Base-by-base conservation (phyloP, 2,888 invertebrate genomes). In the Bombyx huttoni region DNA sequence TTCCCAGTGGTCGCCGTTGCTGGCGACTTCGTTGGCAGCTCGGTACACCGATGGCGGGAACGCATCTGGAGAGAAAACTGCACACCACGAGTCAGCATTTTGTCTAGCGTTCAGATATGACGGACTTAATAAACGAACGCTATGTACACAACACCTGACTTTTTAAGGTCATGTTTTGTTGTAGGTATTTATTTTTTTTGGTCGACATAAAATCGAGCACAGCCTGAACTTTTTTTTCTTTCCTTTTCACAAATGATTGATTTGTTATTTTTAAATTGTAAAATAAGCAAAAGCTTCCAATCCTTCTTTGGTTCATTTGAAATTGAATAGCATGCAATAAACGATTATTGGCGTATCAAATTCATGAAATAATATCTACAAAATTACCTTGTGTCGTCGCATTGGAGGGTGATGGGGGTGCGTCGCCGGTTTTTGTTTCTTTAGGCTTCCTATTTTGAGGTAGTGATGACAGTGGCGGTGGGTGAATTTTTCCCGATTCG, bases 1-100 rank as follows among this genome's bases (percentile, higher is more conserved):
- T 90, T 91, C 91, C 89, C 90, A 91, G 78, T 89, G 90, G 88
- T 91, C 91, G 71, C 91, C 91, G 82, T 90, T 90, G 82, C 85
- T 79, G 75, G 91, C 91, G 72, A 91, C 91, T 75, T 91, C 90
- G 76, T 81, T 81, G 73, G 91, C 90, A 68, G 90, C 89, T 64
- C 86, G 90, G 58, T 68, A 89, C 59, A 81, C 80, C 49, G 80
- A 61, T 55, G 81, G 72, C 82, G 81, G 81, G 74, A 78, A 74
- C 77, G 67, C 59, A 89, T 88, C 89, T 89, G 89, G 65, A 78
- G 89, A 89, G 81, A 88, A 81, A 89, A 89, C 89, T 89, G 81
- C 87, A 83, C 86, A 88, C 80, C 75, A 79, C 85, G 80, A 66
- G 81, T 89, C 87, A 89, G 75, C 80, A 86, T 74, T 67, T 63